Evolutionary conservation across 2,888 invertebrate species (phyloP).

Genomic region (Alviniconcha strummeri): DNA sequence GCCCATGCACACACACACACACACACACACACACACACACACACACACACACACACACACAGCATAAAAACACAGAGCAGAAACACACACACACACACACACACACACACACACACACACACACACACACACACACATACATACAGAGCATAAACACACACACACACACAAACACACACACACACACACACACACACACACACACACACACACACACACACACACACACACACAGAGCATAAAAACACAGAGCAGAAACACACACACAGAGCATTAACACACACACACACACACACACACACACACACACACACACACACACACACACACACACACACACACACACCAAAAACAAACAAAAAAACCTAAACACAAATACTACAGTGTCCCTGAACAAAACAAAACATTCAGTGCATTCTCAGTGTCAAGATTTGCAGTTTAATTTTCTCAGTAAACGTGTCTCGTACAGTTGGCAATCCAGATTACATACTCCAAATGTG

Average conservation of each 20-base stretch:
- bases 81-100: not conserved
- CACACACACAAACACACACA: not conserved
- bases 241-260: not conserved
- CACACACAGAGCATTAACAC: not conserved
- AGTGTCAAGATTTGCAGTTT: not conserved
- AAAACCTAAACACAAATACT: not conserved
- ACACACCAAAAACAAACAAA: not conserved
- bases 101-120: not conserved
- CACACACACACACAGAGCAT: not conserved
- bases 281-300: conserved; percentile 2
- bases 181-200: not conserved
- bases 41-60: not conserved
- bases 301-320: not conserved
- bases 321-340: not conserved
- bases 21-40: conserved; percentile 3
- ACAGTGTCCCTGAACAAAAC: not conserved
- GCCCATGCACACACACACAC: not conserved
- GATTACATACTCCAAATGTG: not conserved
- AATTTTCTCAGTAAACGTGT: not conserved
- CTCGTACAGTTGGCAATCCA: too few relatives aligned
- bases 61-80: not conserved
- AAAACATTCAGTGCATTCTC: not conserved
- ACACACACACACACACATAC: not conserved
- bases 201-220: not conserved
- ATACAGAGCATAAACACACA: too few relatives aligned